Percentiles rank a stretch among this genome's conserved stretches.
Conservation (phyloP, 2,797 vertebrate species). For the Petrocephalus schoutedeni region DNA sequence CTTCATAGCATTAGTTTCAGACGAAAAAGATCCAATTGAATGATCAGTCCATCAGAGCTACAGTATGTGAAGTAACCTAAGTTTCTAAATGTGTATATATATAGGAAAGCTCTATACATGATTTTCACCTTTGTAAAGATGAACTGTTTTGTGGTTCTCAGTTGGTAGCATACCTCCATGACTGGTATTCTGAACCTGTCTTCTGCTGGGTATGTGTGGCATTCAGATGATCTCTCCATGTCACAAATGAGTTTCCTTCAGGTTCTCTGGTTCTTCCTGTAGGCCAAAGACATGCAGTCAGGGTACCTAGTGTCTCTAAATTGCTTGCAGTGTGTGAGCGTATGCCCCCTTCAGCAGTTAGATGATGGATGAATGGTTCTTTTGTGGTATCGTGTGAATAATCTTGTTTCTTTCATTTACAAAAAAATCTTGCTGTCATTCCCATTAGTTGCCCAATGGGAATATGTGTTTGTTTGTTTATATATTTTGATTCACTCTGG, state of each 20-base stretch:
- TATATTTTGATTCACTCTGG: background rate
- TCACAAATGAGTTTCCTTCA: background rate
- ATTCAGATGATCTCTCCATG: background rate
- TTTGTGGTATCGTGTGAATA: background rate
- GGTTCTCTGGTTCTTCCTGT: background rate
- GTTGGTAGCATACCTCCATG: background rate
- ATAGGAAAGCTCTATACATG: too few relatives aligned
- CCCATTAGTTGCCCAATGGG: background rate
- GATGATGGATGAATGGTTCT: background rate
- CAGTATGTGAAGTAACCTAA: too few relatives aligned
- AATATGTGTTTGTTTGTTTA: background rate
- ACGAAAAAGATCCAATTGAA: background rate
- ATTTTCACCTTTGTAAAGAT: background rate
- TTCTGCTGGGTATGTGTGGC: background rate
- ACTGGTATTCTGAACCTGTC: background rate
- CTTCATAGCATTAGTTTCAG: background rate
- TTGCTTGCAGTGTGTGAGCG: background rate
- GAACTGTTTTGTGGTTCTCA: background rate
- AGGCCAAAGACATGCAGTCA: background rate
- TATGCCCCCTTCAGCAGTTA: background rate
- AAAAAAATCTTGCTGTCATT: background rate
- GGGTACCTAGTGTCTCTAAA: background rate
- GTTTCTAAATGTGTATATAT: too few relatives aligned
- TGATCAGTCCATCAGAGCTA: background rate
- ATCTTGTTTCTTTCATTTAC: background rate